Base-by-base conservation (phyloP, 2,888 invertebrate genomes). In the Tiphia femorata region DNA sequence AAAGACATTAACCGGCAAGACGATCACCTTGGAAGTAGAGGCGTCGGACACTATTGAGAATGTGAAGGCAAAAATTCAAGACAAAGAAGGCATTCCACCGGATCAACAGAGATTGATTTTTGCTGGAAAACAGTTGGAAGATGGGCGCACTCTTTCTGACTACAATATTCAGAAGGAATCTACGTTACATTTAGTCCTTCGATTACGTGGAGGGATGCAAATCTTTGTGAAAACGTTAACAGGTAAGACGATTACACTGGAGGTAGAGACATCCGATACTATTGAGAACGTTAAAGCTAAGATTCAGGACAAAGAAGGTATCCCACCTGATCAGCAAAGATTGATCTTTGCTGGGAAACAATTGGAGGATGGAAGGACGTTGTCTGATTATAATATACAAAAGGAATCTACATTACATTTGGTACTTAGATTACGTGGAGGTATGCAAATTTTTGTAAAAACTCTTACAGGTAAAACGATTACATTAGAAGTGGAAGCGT, bases 301-400 rank as follows among this genome's bases (percentile, higher is more conserved):
- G 6, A 33, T 33, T n/a, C 33, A 33, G 14, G 33, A 33, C 33
- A 33, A 33, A n/a, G n/a, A 73, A 82, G 85, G 92, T 73, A 92
- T 93, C 83, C 92, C 92, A 64, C 91, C 91, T 74, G 93, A 93
- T 84, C 93, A 94, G 85, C 94, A 94, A 84, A 89, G 94, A 75
- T 86, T 96, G 84, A 95, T 96, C 86, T 96, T 96, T 83, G 96
- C 96, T 72, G 97, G 97, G 51, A 96, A 96, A 84, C 97, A 97
- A 85, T 84, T 97, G 76, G 96, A 97, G 86, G 97, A 97, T 88
- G 97, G 95, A n/a, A n/a, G 95, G 49, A 96, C 96, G 1, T 86
- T 97, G 19, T 94, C 93, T 0, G 97, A 97, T 81, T 96, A 96
- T 85, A 96, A 96, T 84, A 96, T 97, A 80, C 96, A 97, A 85